Evolutionary conservation across 1,140 invertebrate species (phyloP).

Genomic region (Micrasema minimum): DNA sequence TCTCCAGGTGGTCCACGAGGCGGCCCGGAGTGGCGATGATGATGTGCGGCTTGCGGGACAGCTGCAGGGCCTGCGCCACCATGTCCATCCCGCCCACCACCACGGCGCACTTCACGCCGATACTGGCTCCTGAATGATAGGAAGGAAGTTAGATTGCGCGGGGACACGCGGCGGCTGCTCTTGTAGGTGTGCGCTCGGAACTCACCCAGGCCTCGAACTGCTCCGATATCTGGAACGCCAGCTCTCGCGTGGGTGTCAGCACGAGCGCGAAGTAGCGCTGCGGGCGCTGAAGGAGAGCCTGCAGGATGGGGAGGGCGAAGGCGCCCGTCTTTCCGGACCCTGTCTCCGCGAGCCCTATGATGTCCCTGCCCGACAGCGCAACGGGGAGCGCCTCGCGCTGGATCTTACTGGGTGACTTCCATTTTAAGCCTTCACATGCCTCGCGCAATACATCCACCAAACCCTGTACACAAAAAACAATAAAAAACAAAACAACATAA

Average conservation of each 20-base stretch:
- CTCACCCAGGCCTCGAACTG: constrained; percentile 93
- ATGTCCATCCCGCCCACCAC: constrained; percentile 99
- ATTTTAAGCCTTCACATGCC: constrained; percentile 92
- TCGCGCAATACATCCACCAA: constrained; percentile 91
- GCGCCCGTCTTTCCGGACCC: constrained; percentile 98
- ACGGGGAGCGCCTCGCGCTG: constrained; percentile 93
- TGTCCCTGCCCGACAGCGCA: constrained; percentile 91
- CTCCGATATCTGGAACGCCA: constrained; percentile 96
- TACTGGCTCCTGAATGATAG: constrained; percentile 70
- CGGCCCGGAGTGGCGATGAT: constrained; percentile 93
- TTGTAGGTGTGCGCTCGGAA: too few relatives aligned
- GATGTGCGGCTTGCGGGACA: constrained; percentile 96
- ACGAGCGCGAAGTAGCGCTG: constrained; percentile 95
- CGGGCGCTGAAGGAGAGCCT: constrained; percentile 88
- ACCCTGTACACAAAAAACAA: constrained; percentile 72
- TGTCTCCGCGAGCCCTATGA: constrained; percentile 97
- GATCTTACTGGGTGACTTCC: constrained; percentile 94
- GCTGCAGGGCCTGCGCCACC: constrained; percentile 88
- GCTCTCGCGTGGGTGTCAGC: constrained; percentile 95
- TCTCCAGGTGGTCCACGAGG: constrained; percentile 90
- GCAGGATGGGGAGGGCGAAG: constrained; percentile 95
- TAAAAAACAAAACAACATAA: constrained; percentile 11
- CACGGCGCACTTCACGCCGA: constrained; percentile 94
- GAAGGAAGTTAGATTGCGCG: too few relatives aligned
- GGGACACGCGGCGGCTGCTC: too few relatives aligned